Percentiles rank a stretch among this genome's conserved stretches.
Conservation (phyloP, 1,140 invertebrate genomes). For the Cotesia chilonis region DNA sequence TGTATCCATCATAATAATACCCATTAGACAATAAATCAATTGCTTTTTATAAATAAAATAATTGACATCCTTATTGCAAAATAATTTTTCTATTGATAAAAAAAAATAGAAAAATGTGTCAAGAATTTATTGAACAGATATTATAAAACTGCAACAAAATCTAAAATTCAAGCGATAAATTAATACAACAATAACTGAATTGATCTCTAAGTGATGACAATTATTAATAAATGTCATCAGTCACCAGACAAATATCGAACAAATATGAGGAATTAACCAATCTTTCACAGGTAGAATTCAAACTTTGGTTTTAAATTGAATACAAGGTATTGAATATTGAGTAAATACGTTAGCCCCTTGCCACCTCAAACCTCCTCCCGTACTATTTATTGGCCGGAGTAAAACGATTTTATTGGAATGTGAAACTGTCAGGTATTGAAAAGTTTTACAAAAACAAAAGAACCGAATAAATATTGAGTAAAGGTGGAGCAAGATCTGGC, state of each 20-base stretch:
- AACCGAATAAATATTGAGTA: background rate
- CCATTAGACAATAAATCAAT: no score
- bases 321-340: conserved; percentile 45
- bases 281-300: conserved; percentile 1
- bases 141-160: no score
- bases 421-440: conserved; percentile 44
- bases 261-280: conserved; percentile 11
- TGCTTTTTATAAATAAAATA: no score
- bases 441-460: background rate
- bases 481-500: background rate
- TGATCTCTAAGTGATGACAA: background rate
- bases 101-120: no score
- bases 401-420: conserved; percentile 57
- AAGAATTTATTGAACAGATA: no score
- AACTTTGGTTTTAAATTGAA: background rate
- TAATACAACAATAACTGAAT: no score
- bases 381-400: conserved; percentile 51
- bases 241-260: background rate
- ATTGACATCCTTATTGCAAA: no score
- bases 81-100: no score
- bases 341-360: conserved; percentile 30
- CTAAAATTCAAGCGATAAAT: no score
- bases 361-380: no score
- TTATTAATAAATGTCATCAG: conserved; percentile 2
- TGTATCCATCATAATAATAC: no score